Percentiles rank a stretch among this genome's conserved stretches.
Evolutionary conservation across 1,140 invertebrate species (phyloP).

Genomic region (Panulirus ornatus): DNA sequence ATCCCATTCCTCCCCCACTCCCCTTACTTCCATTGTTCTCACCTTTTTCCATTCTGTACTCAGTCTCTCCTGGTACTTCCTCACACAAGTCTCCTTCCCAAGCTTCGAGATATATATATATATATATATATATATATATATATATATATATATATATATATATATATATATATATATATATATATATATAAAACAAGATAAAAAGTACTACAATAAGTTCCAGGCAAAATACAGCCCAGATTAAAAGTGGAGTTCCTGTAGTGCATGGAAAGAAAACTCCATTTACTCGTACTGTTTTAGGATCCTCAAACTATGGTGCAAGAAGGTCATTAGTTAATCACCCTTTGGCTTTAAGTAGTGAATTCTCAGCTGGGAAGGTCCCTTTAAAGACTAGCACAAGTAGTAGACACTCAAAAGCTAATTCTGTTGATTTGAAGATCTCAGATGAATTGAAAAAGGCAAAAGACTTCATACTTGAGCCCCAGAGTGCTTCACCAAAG

Average conservation of each 20-base stretch:
- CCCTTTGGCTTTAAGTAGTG: neutral
- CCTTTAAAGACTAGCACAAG: neutral
- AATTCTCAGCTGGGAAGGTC: too few relatives aligned
- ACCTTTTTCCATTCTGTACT: too few relatives aligned
- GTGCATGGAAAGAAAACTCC: neutral
- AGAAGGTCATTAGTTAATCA: neutral
- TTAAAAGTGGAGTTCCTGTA: neutral
- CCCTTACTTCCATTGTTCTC: too few relatives aligned
- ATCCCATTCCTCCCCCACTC: too few relatives aligned
- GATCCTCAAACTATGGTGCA: neutral
- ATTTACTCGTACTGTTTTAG: neutral
- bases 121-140: neutral
- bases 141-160: constrained; percentile 14
- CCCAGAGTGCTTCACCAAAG: neutral
- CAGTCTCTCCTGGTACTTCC: too few relatives aligned
- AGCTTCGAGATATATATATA: neutral
- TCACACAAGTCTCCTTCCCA: neutral
- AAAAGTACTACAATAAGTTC: neutral
- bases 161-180: constrained; percentile 14
- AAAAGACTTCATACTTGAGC: neutral
- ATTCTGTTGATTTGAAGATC: neutral
- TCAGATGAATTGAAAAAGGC: neutral
- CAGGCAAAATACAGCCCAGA: neutral
- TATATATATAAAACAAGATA: neutral
- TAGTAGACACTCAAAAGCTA: neutral